phyloP scores from a whole-genome alignment of 2,797 vertebrate genomes.

The Sebastolobus alascanus region DNA sequence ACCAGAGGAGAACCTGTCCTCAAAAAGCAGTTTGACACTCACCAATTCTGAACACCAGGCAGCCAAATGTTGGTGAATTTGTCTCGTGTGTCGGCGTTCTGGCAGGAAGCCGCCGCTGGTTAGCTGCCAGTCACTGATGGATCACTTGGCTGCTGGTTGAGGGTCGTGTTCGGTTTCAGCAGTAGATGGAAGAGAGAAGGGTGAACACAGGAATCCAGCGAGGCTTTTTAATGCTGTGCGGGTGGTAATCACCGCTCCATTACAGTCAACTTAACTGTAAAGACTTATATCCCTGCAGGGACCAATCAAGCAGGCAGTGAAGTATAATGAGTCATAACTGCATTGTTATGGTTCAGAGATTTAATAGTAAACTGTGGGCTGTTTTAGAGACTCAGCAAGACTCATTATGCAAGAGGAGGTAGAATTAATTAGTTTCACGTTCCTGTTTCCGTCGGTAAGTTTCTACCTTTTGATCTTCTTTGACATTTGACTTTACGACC shows the following conservation, averaged over 20 bases:
- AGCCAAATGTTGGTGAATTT: neutral
- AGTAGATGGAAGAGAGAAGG: neutral
- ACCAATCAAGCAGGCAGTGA: slow-evolving; percentile 24
- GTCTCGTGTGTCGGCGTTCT: neutral
- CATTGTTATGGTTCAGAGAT: slow-evolving; percentile 27
- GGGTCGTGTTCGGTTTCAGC: neutral
- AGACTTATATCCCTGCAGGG: slow-evolving; percentile 60
- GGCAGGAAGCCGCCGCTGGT: slow-evolving; percentile 3
- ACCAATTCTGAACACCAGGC: neutral
- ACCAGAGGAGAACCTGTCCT: neutral
- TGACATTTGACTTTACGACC: accelerated
- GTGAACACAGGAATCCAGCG: neutral
- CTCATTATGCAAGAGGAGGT: neutral
- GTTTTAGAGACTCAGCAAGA: slow-evolving; percentile 8
- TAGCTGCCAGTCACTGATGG: neutral
- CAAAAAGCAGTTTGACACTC: neutral
- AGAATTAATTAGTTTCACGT: neutral
- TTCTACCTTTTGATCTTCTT: neutral
- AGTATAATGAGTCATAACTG: slow-evolving; percentile 67
- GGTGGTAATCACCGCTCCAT: slow-evolving; percentile 21
- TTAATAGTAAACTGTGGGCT: slow-evolving; percentile 15
- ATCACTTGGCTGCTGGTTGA: neutral
- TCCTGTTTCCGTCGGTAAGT: neutral
- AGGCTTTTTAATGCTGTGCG: slow-evolving; percentile 1
- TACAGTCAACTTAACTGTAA: neutral